A percentile compares a stretch with the other conserved stretches of the same genome.
phyloP scores from a whole-genome alignment of 2,888 invertebrate species.

The Taphrorychus bicolor region DNA sequence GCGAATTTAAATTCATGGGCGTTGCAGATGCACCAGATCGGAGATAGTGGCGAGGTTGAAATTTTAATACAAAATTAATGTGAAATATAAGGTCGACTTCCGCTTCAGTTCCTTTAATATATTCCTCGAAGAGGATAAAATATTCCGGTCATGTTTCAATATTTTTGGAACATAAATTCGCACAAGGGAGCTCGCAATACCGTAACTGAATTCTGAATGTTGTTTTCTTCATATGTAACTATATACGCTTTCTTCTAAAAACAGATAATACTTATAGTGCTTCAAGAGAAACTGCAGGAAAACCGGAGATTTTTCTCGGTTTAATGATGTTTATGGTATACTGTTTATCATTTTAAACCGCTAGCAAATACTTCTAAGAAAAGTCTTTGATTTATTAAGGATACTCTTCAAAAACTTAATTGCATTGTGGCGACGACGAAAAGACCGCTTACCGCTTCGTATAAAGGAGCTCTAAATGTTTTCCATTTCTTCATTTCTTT shows the following conservation, averaged over 20 bases:
- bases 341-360: too few relatives aligned
- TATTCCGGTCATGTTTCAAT: constrained; percentile 7
- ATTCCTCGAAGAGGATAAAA: background rate
- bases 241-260: too few relatives aligned
- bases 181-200: background rate
- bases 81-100: background rate
- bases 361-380: too few relatives aligned
- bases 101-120: background rate
- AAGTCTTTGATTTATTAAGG: too few relatives aligned
- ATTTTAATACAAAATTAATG: background rate
- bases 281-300: too few relatives aligned
- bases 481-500: constrained; percentile 16
- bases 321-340: background rate
- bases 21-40: background rate
- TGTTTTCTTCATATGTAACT: background rate
- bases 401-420: background rate
- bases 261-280: too few relatives aligned
- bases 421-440: background rate
- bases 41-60: too few relatives aligned
- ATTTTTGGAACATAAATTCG: constrained; percentile 3
- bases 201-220: background rate
- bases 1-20: background rate
- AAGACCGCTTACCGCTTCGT: background rate
- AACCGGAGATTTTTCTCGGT: too few relatives aligned
- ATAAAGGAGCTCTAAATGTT: constrained; percentile 26